These are phyloP conservation scores for Centruroides vittatus DNA, from an alignment of 1,140 invertebrate species.

Conservation along the genomic window DNA sequence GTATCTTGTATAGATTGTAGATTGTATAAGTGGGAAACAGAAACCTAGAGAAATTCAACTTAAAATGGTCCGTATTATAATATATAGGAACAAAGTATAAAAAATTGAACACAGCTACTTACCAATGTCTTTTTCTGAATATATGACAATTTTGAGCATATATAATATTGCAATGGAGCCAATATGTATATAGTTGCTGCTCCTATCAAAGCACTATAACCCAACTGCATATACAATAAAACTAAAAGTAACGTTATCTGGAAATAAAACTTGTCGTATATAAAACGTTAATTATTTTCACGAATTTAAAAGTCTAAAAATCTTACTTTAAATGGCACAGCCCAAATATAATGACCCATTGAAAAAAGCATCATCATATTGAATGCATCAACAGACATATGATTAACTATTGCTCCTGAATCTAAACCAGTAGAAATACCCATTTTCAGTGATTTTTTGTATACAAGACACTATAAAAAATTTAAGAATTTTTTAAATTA, in stretches of 20 bases:
- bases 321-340: conserved; percentile 63
- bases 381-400: conserved; percentile 63
- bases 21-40: too few relatives aligned
- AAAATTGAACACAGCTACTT: background rate
- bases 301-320: background rate
- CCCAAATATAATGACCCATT: conserved; percentile 73
- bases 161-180: conserved; percentile 28
- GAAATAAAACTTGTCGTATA: background rate
- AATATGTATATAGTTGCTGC: conserved; percentile 32
- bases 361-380: conserved; percentile 71
- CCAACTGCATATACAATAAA: conserved; percentile 57
- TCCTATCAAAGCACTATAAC: conserved; percentile 59
- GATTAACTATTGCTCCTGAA: conserved; percentile 55
- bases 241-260: conserved; percentile 56
- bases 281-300: background rate
- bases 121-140: conserved; percentile 26
- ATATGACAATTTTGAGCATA: conserved; percentile 25
- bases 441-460: conserved; percentile 36
- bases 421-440: conserved; percentile 21
- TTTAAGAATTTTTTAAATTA: conserved; percentile 8
- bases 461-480: conserved; percentile 45
- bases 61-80: too few relatives aligned
- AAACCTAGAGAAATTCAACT: too few relatives aligned
- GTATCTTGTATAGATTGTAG: too few relatives aligned
- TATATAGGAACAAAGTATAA: too few relatives aligned